phyloP scores from a whole-genome alignment of 2,888 invertebrate genomes.

The Melanotus villosus region DNA sequence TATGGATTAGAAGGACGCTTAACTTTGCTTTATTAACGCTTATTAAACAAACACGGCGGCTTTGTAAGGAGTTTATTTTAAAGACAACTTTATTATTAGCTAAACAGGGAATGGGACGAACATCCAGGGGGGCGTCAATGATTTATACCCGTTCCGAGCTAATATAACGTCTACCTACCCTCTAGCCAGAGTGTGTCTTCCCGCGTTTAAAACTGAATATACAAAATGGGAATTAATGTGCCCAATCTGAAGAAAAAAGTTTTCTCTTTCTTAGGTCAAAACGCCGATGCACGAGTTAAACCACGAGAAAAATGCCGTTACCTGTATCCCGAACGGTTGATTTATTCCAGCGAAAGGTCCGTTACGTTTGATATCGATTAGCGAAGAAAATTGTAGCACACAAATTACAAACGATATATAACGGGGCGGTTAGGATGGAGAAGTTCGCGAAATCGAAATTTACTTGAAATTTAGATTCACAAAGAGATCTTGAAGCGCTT shows the following conservation, averaged over 20 bases:
- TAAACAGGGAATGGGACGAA: slow-evolving; percentile 50
- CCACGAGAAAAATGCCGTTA: slow-evolving; percentile 21
- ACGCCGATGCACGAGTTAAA: slow-evolving; percentile 11
- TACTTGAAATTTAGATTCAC: slow-evolving; percentile 40
- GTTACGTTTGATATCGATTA: slow-evolving; percentile 34
- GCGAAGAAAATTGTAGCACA: slow-evolving; percentile 31
- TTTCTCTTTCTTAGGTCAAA: slow-evolving; percentile 4
- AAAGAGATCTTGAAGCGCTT: slow-evolving; percentile 36
- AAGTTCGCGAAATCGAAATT: slow-evolving; percentile 39
- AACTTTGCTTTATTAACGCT: slow-evolving; percentile 11
- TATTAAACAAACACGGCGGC: slow-evolving; percentile 23
- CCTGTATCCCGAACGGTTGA: slow-evolving; percentile 28
- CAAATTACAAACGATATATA: slow-evolving; percentile 38
- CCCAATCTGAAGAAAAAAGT: slow-evolving; percentile 2
- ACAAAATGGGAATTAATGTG: slow-evolving; percentile 27
- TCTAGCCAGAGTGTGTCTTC: background rate
- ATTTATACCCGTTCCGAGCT: slow-evolving; percentile 38
- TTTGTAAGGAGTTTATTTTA: slow-evolving; percentile 17
- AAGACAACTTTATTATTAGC: slow-evolving; percentile 36
- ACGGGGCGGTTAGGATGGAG: slow-evolving; percentile 32
- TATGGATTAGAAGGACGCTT: slow-evolving; percentile 20
- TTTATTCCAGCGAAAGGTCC: slow-evolving; percentile 30
- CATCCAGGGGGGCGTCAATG: slow-evolving; percentile 47
- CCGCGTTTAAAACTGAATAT: slow-evolving; percentile 13
- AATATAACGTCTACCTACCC: background rate